Percentiles rank a stretch among this genome's conserved stretches.
These are phyloP conservation scores for Chaetura pelagica DNA, from an alignment of 2,113 vertebrate genomes.

Conservation along the genomic window DNA sequence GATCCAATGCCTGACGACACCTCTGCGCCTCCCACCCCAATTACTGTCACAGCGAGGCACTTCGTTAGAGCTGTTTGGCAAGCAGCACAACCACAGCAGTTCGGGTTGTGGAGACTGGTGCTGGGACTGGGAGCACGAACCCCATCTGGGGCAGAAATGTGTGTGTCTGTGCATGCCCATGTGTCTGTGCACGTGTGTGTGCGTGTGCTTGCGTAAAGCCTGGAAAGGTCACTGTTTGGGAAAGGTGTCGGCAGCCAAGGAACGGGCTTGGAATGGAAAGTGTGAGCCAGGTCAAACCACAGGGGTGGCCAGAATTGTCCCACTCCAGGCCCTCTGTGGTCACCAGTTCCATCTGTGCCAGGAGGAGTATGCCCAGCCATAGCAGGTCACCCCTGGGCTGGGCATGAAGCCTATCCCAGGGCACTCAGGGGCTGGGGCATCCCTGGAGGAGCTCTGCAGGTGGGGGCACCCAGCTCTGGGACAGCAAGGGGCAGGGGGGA, in stretches of 20 bases:
- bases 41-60: slow-evolving; percentile 6
- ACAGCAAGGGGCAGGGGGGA: not conserved
- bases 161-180: no score
- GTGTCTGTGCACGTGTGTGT: not conserved
- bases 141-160: rapidly evolving
- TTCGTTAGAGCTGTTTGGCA: not conserved
- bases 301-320: not conserved
- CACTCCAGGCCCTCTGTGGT: not conserved
- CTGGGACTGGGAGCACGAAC: rapidly evolving
- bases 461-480: rapidly evolving
- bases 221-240: not conserved
- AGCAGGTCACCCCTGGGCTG: not conserved
- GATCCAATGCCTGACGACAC: not conserved
- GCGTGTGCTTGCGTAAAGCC: not conserved
- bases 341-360: not conserved
- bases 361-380: rapidly evolving
- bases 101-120: rapidly evolving
- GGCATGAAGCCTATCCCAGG: rapidly evolving
- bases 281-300: not conserved
- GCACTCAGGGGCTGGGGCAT: not conserved
- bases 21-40: not conserved
- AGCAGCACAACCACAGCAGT: not conserved
- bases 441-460: not conserved
- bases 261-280: not conserved
- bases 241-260: slow-evolving; percentile 30